phyloP scores from a whole-genome alignment of 2,888 invertebrate species.

The Orthosia gothica region DNA sequence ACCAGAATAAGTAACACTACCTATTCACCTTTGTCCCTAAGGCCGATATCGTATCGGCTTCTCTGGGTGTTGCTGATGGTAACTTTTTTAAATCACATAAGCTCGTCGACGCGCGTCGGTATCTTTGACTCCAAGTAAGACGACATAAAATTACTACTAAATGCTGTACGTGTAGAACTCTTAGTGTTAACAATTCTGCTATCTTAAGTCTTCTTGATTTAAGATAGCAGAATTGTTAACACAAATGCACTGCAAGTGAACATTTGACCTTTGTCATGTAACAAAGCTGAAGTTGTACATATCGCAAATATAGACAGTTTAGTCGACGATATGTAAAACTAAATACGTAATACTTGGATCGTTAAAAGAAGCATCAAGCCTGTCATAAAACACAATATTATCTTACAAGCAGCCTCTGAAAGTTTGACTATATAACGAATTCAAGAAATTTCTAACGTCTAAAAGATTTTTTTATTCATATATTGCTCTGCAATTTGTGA shows the following conservation, averaged over 20 bases:
- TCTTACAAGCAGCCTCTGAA: conserved; percentile 11
- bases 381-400: conserved; percentile 16
- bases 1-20: not conserved
- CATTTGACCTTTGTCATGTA: conserved; percentile 13
- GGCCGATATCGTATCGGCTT: too few species aligned
- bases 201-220: too few species aligned
- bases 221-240: too few species aligned
- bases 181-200: too few species aligned
- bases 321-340: conserved; percentile 8
- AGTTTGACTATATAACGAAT: conserved; percentile 9
- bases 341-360: conserved; percentile 5
- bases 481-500: conserved; percentile 8
- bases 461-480: conserved; percentile 25
- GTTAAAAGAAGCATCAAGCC: conserved; percentile 21
- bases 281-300: conserved; percentile 7
- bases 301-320: too few species aligned
- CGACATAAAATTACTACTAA: not conserved
- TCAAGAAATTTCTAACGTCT: conserved; percentile 41
- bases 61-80: not conserved
- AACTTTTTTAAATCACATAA: not conserved
- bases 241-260: not conserved
- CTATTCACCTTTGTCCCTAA: not conserved
- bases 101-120: not conserved
- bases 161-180: not conserved
- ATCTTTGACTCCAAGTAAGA: not conserved